Conservation (phyloP, 2,113 vertebrate species). For the Thalassoma bifasciatum region DNA sequence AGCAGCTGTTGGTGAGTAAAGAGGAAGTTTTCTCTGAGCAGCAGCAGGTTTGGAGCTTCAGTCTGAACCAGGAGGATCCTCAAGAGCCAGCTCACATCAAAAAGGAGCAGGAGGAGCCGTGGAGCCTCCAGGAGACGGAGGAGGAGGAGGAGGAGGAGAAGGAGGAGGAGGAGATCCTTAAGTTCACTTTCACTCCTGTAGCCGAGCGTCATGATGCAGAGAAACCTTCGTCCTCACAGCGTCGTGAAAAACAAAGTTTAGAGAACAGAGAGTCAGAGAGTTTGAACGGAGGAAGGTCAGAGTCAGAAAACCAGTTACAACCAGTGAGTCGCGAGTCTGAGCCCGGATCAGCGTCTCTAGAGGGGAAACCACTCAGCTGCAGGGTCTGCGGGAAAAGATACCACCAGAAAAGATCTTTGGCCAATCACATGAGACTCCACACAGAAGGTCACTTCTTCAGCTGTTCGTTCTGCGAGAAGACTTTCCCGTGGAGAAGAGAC, state of each 20-base stretch:
- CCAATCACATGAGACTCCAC: neutral
- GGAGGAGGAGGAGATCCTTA: neutral
- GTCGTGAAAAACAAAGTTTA: neutral
- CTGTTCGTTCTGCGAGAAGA: neutral
- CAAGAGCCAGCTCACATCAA: neutral
- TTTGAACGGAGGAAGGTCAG: conserved; percentile 1
- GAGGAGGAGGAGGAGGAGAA: neutral
- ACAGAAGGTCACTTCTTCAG: neutral
- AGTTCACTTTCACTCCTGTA: neutral
- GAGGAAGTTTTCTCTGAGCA: neutral
- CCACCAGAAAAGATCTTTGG: neutral
- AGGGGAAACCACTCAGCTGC: neutral
- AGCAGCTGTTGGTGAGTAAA: neutral
- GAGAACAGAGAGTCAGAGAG: neutral
- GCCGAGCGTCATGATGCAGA: neutral
- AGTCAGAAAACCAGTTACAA: neutral
- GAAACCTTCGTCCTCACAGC: conserved; percentile 2
- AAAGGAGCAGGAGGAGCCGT: neutral
- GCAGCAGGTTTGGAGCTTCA: neutral
- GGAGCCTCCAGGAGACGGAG: neutral
- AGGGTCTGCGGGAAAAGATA: neutral
- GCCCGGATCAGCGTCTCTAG: neutral
- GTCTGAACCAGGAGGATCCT: neutral
- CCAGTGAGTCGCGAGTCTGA: neutral
- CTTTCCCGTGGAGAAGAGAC: neutral